phyloP scores from a whole-genome alignment of 92 coral and sea anemone genomes.

The Diadumene lineata region DNA sequence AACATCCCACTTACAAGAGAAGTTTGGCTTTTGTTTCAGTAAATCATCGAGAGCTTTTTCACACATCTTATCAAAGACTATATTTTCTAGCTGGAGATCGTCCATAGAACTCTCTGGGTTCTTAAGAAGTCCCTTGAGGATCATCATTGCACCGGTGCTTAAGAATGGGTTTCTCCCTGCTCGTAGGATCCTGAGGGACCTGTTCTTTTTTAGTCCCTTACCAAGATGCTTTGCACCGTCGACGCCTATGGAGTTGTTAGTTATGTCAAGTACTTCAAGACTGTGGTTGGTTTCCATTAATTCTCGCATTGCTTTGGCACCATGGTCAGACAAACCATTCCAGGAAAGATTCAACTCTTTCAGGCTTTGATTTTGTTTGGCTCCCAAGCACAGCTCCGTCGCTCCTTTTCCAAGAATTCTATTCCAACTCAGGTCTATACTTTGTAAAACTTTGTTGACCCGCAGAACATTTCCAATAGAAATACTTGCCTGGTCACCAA shows the following conservation, averaged over 20 bases:
- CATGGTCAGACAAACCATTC: slow-evolving; percentile 54
- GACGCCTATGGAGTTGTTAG: slow-evolving; percentile 53
- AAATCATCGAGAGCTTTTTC: slow-evolving; percentile 47
- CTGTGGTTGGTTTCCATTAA: slow-evolving; percentile 40
- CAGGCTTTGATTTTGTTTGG: slow-evolving; percentile 34
- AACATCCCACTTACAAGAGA: slow-evolving; percentile 54
- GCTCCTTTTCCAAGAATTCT: slow-evolving; percentile 51
- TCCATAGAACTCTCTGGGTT: slow-evolving; percentile 44
- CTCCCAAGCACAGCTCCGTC: slow-evolving; percentile 31
- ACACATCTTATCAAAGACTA: slow-evolving; percentile 53
- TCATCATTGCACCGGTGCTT: slow-evolving; percentile 45
- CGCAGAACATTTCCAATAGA: slow-evolving; percentile 35
- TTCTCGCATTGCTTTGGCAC: slow-evolving; percentile 45
- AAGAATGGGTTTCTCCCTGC: slow-evolving; percentile 55
- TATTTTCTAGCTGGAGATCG: slow-evolving; percentile 41
- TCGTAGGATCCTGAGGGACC: slow-evolving; percentile 39
- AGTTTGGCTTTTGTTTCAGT: slow-evolving; percentile 46
- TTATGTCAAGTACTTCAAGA: slow-evolving; percentile 41
- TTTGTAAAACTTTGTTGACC: slow-evolving; percentile 40
- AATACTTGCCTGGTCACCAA: slow-evolving; percentile 46
- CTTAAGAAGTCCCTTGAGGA: slow-evolving; percentile 47
- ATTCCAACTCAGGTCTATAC: slow-evolving; percentile 68
- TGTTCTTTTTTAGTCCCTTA: slow-evolving; percentile 55
- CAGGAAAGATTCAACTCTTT: slow-evolving; percentile 58
- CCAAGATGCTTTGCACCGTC: slow-evolving; percentile 53